Evolutionary conservation across 2,797 vertebrate genomes (phyloP).

Genomic region (Apodemus agrarius): DNA sequence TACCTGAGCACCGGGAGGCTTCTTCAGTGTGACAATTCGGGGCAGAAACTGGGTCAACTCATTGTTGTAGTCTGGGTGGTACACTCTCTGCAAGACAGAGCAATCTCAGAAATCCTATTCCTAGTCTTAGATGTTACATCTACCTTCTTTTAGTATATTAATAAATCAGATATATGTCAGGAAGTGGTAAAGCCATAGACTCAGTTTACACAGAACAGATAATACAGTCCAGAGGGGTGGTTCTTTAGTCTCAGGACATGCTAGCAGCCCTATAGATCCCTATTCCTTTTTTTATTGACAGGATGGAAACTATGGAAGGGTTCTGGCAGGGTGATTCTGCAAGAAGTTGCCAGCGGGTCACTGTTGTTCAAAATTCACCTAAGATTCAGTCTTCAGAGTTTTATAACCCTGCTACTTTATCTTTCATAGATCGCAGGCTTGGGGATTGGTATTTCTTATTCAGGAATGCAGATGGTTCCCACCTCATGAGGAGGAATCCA

Average conservation of each 20-base stretch:
- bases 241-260: not conserved
- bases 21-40: conserved; percentile 94
- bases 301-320: conserved; percentile 50
- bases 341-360: not conserved
- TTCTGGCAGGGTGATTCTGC: not conserved
- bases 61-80: conserved; percentile 98
- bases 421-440: not conserved
- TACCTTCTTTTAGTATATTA: conserved; percentile 43
- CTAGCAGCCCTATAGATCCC: not conserved
- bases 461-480: conserved; percentile 5
- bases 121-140: conserved; percentile 4
- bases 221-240: conserved; percentile 15
- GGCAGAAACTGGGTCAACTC: conserved; percentile 97
- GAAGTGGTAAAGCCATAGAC: conserved; percentile 19
- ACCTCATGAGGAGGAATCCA: conserved; percentile 97
- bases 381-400: conserved; percentile 31
- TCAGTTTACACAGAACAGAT: conserved; percentile 23
- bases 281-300: conserved; percentile 5
- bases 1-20: conserved; percentile 96
- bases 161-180: conserved; percentile 5
- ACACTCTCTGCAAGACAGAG: conserved; percentile 90
- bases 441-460: not conserved
- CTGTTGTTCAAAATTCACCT: conserved; percentile 40
- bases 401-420: not conserved
- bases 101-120: conserved; percentile 43